Conservation (phyloP, 2,888 invertebrate genomes). For the Napeogenes inachia region DNA sequence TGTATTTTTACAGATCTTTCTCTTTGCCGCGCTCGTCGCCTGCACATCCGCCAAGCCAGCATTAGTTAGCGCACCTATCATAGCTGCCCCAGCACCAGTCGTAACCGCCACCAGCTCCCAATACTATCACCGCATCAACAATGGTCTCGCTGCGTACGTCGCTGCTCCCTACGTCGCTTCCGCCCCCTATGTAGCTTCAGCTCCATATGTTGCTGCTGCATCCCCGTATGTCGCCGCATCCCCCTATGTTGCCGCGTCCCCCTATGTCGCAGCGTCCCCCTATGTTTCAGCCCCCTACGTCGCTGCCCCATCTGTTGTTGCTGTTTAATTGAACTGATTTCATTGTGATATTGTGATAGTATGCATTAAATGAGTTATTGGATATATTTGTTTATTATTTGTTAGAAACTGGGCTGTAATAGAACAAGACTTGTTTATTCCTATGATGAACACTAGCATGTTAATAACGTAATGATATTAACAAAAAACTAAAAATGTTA, state of each 20-base stretch:
- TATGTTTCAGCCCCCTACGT: constrained; percentile 7
- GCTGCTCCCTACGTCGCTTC: constrained; percentile 60
- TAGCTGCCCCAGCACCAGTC: constrained; percentile 67
- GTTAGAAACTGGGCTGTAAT: no score
- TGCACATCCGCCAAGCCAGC: constrained; percentile 58
- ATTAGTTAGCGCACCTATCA: constrained; percentile 45
- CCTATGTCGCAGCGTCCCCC: background rate
- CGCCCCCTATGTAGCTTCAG: background rate
- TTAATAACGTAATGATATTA: no score
- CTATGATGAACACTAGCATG: no score
- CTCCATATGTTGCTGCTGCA: constrained; percentile 43
- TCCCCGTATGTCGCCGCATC: constrained; percentile 36
- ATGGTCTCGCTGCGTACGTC: constrained; percentile 66
- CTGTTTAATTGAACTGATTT: constrained; percentile 26
- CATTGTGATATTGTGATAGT: constrained; percentile 24
- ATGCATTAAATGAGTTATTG: constrained; percentile 25
- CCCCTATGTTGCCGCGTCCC: constrained; percentile 16
- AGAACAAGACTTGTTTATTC: no score
- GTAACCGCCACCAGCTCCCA: constrained; percentile 83
- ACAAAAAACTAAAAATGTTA: no score
- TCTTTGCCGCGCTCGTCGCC: constrained; percentile 59
- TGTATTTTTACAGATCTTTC: constrained; percentile 48
- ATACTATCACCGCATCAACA: constrained; percentile 81
- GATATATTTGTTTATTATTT: constrained; percentile 16
- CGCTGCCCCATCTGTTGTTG: constrained; percentile 33